These are phyloP conservation scores for Drosophila pseudoananassae DNA, from an alignment of 1,140 invertebrate genomes.

Conservation along the genomic window DNA sequence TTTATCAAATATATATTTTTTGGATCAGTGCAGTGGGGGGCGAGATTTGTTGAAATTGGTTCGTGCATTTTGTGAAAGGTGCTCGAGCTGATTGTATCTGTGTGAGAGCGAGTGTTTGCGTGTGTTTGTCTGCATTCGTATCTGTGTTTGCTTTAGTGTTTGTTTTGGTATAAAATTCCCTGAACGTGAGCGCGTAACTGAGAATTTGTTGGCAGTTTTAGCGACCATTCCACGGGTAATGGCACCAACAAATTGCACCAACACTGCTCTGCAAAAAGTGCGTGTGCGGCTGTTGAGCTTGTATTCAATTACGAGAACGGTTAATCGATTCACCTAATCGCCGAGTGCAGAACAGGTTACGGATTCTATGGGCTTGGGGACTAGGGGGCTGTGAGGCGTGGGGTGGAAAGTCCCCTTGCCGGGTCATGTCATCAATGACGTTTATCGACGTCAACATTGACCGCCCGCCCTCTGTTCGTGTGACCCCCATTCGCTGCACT, in stretches of 20 bases:
- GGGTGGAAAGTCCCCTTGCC: background rate
- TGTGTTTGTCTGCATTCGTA: slow-evolving; percentile 2
- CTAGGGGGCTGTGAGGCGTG: background rate
- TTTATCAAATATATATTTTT: background rate
- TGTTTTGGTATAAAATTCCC: slow-evolving; percentile 17
- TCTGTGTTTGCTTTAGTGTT: slow-evolving; percentile 17
- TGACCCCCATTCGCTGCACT: slow-evolving; percentile 28
- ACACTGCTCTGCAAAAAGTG: slow-evolving; percentile 28
- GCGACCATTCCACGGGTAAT: slow-evolving; percentile 44
- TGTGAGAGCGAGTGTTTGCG: slow-evolving; percentile 2
- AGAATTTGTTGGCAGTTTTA: slow-evolving; percentile 55
- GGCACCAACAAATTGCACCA: slow-evolving; percentile 40
- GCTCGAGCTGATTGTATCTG: slow-evolving; percentile 41
- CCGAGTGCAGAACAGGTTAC: slow-evolving; percentile 1
- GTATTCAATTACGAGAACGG: slow-evolving; percentile 50
- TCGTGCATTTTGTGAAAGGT: slow-evolving; percentile 41
- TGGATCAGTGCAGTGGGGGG: slow-evolving; percentile 9
- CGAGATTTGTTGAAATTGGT: slow-evolving; percentile 40
- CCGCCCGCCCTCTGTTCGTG: background rate
- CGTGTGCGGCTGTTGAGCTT: slow-evolving; percentile 16
- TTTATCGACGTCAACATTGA: slow-evolving; percentile 25
- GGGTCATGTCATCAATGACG: slow-evolving; percentile 39
- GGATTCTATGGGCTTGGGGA: background rate
- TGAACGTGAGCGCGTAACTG: slow-evolving; percentile 56
- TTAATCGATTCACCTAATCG: slow-evolving; percentile 49